A percentile compares a stretch with the other conserved stretches of the same genome.
Conservation (phyloP, 2,888 invertebrate genomes). For the Agonopterix subpropinquella region DNA sequence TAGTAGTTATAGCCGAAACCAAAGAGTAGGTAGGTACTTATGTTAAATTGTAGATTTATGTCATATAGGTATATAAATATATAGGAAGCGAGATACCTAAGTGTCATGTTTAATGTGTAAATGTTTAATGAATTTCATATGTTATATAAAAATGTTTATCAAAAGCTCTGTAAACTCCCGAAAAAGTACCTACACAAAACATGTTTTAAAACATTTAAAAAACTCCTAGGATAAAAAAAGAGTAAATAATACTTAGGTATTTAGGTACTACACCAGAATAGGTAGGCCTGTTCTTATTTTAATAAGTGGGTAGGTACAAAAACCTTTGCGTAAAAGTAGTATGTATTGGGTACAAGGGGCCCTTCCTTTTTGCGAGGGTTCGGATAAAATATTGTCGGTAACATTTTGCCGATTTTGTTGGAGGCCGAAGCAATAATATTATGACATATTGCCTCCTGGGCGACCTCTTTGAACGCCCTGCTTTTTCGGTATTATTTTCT, state of each 20-base stretch:
- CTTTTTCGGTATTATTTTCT: constrained; percentile 12
- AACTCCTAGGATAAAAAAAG: not conserved
- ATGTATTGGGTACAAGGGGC: constrained; percentile 32
- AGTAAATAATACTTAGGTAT: not conserved
- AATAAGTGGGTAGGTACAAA: constrained; percentile 1
- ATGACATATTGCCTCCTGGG: constrained; percentile 65
- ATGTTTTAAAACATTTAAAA: no score
- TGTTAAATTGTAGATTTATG: no score
- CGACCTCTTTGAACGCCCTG: constrained; percentile 40
- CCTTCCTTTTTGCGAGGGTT: constrained; percentile 43
- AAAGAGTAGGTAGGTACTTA: no score
- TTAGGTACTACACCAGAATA: not conserved
- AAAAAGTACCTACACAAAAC: no score
- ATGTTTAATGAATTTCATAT: no score
- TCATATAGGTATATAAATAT: no score
- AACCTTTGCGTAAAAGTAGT: constrained; percentile 2
- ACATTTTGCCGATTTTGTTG: constrained; percentile 54
- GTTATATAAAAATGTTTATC: no score
- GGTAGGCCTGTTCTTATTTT: constrained; percentile 1
- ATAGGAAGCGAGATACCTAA: no score
- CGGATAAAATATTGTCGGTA: constrained; percentile 65
- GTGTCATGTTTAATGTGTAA: no score
- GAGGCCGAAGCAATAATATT: constrained; percentile 69
- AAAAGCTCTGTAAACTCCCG: no score
- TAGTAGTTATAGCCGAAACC: no score